Base-by-base conservation (phyloP, 2,797 vertebrate species). In the Microhierax caerulescens region DNA sequence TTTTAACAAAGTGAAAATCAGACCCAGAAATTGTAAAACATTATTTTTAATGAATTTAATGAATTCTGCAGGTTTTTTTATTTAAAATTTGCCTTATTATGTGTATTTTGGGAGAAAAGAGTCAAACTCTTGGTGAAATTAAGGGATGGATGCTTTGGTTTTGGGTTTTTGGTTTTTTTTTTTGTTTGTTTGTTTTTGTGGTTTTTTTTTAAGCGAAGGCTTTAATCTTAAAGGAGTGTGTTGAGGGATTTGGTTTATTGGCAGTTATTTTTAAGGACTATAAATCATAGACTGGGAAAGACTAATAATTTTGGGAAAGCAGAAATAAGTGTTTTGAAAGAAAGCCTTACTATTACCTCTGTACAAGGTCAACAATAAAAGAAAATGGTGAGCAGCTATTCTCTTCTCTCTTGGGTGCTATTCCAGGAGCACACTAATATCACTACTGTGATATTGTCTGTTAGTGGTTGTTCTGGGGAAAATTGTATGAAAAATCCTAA, bases 271-370 rank as follows among this genome's bases (percentile, higher is more conserved):
- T 94, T 92, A 92, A 78, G 47, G 36, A 67, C 88, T 79, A 86
- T 65, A 92, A 91, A 85, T 95, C 90, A 93, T 18, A 45, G 65
- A 57, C 45, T 51, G 5, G 34, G 51, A 84, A 88, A 95, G 57
- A 57, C 65, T 83, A 91, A 87, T 91, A 92, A 77, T 93, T 39
- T 86, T 92, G 79, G 37, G 24, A 76, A 94, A 81, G 41, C 30
- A 91, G 48, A 93, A 94, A 83, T 60, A 87, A 90, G 21, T 60
- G 27, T 88, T 87, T 91, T 89, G 37, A 85, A 95, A 90, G 41
- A 67, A 91, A 91, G 11, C 43, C 57, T 84, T 88, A 83, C 41
- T 72, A 70, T 81, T 80, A 34, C 47, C 34, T 88, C 65, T 64
- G 65, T 65, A 67, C 65, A 86, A 90, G 73, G 76, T 81, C 76